Conservation (phyloP, 2,113 vertebrate species). For the Garra rufa region DNA sequence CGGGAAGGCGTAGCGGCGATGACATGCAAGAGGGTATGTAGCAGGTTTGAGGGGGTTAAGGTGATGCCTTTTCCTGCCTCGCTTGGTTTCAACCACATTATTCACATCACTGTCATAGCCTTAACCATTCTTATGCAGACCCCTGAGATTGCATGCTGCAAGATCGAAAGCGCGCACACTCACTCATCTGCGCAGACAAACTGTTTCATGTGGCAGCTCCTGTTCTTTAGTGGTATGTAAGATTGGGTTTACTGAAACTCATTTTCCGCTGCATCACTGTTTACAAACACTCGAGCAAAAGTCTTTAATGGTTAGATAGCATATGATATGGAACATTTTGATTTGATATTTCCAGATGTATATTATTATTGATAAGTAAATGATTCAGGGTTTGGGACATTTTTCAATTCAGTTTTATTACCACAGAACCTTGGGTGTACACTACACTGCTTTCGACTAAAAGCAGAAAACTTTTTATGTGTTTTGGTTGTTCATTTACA, state of each 20-base stretch:
- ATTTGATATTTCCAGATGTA: background rate
- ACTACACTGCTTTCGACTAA: too few relatives aligned
- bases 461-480: too few relatives aligned
- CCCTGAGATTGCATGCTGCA: constrained; percentile 43
- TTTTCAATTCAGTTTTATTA: background rate
- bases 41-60: constrained; percentile 24
- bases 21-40: background rate
- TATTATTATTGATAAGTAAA: background rate
- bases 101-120: constrained; percentile 27
- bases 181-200: background rate
- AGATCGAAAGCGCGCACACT: constrained; percentile 44
- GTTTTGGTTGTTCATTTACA: too few relatives aligned
- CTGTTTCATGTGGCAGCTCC: constrained; percentile 64
- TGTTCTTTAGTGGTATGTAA: constrained; percentile 41
- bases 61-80: constrained; percentile 32
- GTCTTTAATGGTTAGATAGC: background rate
- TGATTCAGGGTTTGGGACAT: background rate
- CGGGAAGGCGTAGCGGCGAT: constrained; percentile 33
- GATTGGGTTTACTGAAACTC: constrained; percentile 54
- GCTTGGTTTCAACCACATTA: constrained; percentile 46
- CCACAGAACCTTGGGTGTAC: background rate
- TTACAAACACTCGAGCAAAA: constrained; percentile 47
- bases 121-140: constrained; percentile 49
- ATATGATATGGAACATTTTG: background rate
- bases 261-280: constrained; percentile 58